Evolutionary conservation across 1,140 invertebrate genomes (phyloP).

Genomic region (Psilanteris sp.): DNA sequence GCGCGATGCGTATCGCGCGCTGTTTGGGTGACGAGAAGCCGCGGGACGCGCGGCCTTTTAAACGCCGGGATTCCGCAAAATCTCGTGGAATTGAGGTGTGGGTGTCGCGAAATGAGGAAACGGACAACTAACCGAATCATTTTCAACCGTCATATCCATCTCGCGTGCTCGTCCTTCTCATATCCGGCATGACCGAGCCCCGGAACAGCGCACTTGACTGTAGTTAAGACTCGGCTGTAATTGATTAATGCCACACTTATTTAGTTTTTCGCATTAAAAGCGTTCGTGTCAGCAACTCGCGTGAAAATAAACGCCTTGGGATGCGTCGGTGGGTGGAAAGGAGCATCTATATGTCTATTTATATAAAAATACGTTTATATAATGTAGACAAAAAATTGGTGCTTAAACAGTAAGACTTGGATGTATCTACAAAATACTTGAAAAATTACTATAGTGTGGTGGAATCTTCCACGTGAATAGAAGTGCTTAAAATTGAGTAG

Average conservation of each 20-base stretch:
- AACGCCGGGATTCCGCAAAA: constrained; percentile 74
- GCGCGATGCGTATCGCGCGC: constrained; percentile 46
- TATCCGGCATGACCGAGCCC: constrained; percentile 64
- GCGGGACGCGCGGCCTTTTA: constrained; percentile 42
- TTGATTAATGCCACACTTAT: constrained; percentile 14
- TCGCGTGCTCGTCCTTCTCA: constrained; percentile 53
- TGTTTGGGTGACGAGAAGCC: constrained; percentile 65
- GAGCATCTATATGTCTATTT: no score
- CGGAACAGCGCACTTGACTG: constrained; percentile 39
- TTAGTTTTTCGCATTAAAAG: no score
- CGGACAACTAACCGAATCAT: constrained; percentile 74
- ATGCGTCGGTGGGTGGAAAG: no score
- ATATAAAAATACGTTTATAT: no score
- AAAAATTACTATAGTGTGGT: no score
- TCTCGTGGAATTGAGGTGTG: constrained; percentile 76
- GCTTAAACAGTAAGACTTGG: no score
- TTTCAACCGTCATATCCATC: constrained; percentile 62
- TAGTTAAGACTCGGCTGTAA: constrained; percentile 12
- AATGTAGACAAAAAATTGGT: no score
- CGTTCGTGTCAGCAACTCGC: no score
- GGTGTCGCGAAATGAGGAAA: constrained; percentile 79
- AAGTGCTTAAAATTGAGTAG: no score
- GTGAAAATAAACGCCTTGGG: no score
- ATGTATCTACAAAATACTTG: no score
- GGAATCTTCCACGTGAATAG: no score